Evolutionary conservation across 2,797 vertebrate species (phyloP).

Genomic region (Salmo trutta): DNA sequence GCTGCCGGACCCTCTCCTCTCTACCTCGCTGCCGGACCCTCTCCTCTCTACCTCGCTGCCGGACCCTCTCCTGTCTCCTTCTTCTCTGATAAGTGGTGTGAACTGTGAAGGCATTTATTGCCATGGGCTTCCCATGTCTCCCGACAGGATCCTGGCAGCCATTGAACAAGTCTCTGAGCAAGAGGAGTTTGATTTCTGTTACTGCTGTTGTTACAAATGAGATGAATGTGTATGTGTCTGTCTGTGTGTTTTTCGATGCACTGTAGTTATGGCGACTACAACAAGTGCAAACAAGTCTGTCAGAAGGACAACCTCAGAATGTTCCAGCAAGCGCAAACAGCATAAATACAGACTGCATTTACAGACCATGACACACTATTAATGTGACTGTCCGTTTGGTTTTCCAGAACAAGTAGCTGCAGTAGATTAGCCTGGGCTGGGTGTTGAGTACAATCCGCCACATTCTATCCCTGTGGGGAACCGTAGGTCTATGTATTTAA

Average conservation of each 20-base stretch:
- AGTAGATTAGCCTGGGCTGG: background rate
- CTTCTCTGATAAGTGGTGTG: background rate
- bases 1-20: too few relatives aligned
- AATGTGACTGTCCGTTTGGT: background rate
- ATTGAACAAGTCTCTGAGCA: background rate
- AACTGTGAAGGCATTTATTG: background rate
- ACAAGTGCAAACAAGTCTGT: constrained; percentile 11
- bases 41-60: too few relatives aligned
- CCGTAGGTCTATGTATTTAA: constrained; percentile 7
- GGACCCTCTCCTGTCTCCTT: too few relatives aligned
- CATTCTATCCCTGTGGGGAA: constrained; percentile 12
- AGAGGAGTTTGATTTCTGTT: background rate
- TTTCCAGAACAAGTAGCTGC: background rate
- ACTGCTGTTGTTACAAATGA: background rate
- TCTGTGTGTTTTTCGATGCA: constrained; percentile 13
- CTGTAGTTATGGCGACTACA: constrained; percentile 14
- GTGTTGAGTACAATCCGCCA: constrained; percentile 1
- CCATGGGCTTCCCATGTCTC: background rate
- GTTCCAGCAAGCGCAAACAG: background rate
- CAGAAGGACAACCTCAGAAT: background rate
- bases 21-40: too few relatives aligned
- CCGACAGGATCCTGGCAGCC: background rate
- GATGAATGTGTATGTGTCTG: background rate
- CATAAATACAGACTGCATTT: background rate
- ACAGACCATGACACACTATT: background rate